These are phyloP conservation scores for Drosophila tsacasi DNA, from an alignment of 1,140 invertebrate species.

Conservation along the genomic window DNA sequence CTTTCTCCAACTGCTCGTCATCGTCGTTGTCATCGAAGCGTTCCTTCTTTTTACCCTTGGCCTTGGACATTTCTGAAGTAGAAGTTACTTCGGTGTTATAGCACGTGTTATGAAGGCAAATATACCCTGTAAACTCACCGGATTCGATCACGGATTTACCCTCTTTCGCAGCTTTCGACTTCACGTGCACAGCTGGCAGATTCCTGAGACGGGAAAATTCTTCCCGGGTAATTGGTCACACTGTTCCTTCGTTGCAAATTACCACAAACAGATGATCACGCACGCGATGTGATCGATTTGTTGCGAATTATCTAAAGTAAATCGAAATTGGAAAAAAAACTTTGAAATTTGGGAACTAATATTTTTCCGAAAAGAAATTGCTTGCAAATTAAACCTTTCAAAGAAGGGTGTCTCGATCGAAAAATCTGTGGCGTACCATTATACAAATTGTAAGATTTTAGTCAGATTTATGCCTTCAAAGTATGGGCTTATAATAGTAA, in stretches of 20 bases:
- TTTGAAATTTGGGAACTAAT: background rate
- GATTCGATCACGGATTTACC: constrained; percentile 17
- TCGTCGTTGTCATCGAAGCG: constrained; percentile 87
- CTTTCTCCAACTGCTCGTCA: constrained; percentile 84
- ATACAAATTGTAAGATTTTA: background rate
- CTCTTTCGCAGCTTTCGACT: constrained; percentile 35
- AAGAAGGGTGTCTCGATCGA: background rate
- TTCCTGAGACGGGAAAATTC: background rate
- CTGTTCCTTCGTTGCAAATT: background rate
- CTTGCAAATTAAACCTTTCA: too few relatives aligned
- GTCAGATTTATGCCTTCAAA: background rate
- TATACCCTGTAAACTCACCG: constrained; percentile 9
- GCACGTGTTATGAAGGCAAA: background rate
- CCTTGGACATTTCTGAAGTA: constrained; percentile 85
- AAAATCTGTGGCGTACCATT: background rate
- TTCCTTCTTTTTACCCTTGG: constrained; percentile 88
- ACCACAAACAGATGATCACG: constrained; percentile 1
- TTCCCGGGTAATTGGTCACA: background rate
- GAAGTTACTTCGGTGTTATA: background rate
- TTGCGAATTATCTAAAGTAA: constrained; percentile 13
- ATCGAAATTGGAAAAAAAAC: background rate
- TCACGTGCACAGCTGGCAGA: constrained; percentile 75
- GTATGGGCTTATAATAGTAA: too few relatives aligned
- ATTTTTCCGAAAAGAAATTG: background rate
- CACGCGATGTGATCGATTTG: constrained; percentile 9